Percentiles rank a stretch among this genome's conserved stretches.
Evolutionary conservation across 1,140 invertebrate species (phyloP).

Genomic region (Hirudo medicinalis): DNA sequence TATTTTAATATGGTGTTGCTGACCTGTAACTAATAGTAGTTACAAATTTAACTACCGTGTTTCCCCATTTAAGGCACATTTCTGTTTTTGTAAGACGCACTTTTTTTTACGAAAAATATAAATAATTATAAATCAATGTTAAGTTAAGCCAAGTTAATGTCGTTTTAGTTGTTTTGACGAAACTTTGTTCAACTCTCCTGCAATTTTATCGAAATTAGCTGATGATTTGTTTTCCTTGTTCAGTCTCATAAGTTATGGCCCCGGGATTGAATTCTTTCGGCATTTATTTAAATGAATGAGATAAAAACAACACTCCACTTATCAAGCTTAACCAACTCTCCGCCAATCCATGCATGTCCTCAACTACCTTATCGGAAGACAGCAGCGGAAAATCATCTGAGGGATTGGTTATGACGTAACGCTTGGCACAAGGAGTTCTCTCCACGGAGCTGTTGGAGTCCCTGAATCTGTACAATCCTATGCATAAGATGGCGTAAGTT

Average conservation of each 20-base stretch:
- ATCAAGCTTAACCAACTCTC: background rate
- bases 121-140: background rate
- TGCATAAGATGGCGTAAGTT: constrained; percentile 96
- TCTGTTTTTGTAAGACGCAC: too few relatives aligned
- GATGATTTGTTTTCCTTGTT: too few relatives aligned
- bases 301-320: background rate
- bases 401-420: constrained; percentile 99
- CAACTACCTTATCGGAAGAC: constrained; percentile 75
- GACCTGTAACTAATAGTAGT: too few relatives aligned
- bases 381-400: constrained; percentile 87
- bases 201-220: background rate
- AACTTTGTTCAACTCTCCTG: background rate
- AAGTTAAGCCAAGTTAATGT: background rate
- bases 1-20: background rate
- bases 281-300: background rate
- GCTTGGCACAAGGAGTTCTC: constrained; percentile 68
- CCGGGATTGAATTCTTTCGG: background rate
- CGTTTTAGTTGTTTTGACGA: background rate
- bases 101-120: too few relatives aligned
- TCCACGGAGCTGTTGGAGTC: constrained; percentile 26
- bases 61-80: too few relatives aligned
- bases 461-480: constrained; percentile 79
- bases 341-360: background rate
- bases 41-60: background rate
- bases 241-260: too few relatives aligned